Evolutionary conservation across 2,797 vertebrate genomes (phyloP).

Genomic region (Linurgus olivaceus): DNA sequence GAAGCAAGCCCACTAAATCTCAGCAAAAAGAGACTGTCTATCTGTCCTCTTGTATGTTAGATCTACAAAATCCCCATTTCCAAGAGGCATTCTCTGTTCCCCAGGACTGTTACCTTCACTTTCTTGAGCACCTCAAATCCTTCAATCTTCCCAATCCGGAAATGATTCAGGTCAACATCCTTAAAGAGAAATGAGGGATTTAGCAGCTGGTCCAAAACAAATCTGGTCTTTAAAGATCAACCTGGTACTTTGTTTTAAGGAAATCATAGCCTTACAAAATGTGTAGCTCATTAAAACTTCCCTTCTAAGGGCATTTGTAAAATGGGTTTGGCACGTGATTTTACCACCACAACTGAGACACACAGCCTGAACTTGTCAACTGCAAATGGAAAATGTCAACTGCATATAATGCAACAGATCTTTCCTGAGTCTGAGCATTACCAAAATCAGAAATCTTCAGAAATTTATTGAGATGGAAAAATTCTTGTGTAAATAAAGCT

Average conservation of each 20-base stretch:
- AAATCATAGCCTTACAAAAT: not conserved
- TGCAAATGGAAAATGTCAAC: not conserved
- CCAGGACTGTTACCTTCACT: conserved; percentile 83
- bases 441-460: not conserved
- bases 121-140: conserved; percentile 95
- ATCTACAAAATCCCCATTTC: not conserved
- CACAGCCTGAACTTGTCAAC: rapidly evolving
- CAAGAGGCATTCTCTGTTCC: not conserved
- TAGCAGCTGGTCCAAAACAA: not conserved
- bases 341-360: not conserved
- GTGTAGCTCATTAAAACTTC: not conserved
- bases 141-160: conserved; percentile 96
- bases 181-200: conserved; percentile 62
- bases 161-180: conserved; percentile 98
- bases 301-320: not conserved
- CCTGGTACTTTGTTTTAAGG: not conserved
- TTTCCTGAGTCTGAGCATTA: not conserved
- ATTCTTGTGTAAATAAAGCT: not conserved
- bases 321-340: not conserved
- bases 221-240: not conserved
- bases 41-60: not conserved
- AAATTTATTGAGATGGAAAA: not conserved
- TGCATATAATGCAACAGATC: not conserved
- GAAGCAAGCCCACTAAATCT: not conserved
- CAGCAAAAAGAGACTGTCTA: not conserved